Evolutionary conservation across 2,888 invertebrate species (phyloP), one percentile per base, ranked within the genome.

Genomic region (Globia sparganii): DNA sequence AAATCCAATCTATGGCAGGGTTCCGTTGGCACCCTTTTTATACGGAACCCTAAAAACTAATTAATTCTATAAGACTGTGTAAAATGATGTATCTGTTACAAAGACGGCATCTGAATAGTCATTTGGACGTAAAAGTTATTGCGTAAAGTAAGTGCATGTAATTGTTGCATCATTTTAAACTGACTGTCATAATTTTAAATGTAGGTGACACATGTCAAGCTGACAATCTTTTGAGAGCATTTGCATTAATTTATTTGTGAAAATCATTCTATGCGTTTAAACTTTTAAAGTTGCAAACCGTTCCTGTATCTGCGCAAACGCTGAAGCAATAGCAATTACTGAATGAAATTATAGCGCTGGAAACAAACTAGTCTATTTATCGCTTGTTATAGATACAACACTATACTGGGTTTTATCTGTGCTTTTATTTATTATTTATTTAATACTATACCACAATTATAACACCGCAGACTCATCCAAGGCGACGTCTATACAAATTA

Each of bases 1-100:
- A 53, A 53, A 53, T 25, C 3, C 9, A 53, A 25, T 3, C 8
- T 28, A 40, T 4, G 34, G 4, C 34, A 43, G 6, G 21, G 28
- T 21, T 0, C 0, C 0, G 15, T 31, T 31, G 25, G 25, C 25
- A 49, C 15, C 9, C 0, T 67, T 25, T 31, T 4, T 0, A 5
- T 11, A 61, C n/a, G 34, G 68, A n/a, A 68, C 61, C 68, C 68
- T 68, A 61, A 68, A 68, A 25, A 34, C 61, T 25, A 34, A 61
- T 34, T 11, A 72, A 72, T 71, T 58, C 40, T 65, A 70, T 61
- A 72, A 62, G 21, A 58, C 53, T 9, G 43, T 58, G 49, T 79
- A 68, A 70, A 81, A 87, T 88, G 77, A 88, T 78, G 80, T 68
- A 83, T 87, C 53, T 83, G 78, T 81, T 81, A 81, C 73, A 69